A percentile compares a stretch with the other conserved stretches of the same genome.
These are phyloP conservation scores for Catonia carolina DNA, from an alignment of 2,888 invertebrate genomes.

Conservation along the genomic window DNA sequence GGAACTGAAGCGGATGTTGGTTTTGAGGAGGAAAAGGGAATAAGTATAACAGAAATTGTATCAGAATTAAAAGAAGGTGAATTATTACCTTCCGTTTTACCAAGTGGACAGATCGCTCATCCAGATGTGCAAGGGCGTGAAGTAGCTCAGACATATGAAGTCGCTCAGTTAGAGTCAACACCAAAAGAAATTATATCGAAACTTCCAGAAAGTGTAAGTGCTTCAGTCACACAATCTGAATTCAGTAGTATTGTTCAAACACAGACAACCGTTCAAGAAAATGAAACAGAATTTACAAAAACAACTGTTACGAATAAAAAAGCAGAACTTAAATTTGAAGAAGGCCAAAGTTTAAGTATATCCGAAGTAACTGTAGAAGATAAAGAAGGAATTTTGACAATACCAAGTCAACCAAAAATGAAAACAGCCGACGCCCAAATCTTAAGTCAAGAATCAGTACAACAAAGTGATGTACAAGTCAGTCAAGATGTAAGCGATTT, in stretches of 20 bases:
- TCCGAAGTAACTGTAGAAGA: slow-evolving; percentile 41
- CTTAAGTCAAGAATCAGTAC: slow-evolving; percentile 34
- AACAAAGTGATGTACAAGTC: slow-evolving; percentile 35
- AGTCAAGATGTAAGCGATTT: slow-evolving; percentile 27
- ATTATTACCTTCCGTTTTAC: slow-evolving; percentile 33
- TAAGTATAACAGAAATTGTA: slow-evolving; percentile 32
- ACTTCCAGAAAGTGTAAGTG: slow-evolving; percentile 43
- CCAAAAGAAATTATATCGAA: slow-evolving; percentile 44
- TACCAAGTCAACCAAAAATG: slow-evolving; percentile 30
- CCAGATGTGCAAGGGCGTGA: slow-evolving; percentile 41
- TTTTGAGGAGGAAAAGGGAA: slow-evolving; percentile 31
- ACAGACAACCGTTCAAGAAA: slow-evolving; percentile 35
- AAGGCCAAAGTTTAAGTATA: slow-evolving; percentile 43
- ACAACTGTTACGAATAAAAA: slow-evolving; percentile 36
- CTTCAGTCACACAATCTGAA: slow-evolving; percentile 40
- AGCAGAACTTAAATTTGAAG: slow-evolving; percentile 47
- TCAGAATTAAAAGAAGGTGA: slow-evolving; percentile 40
- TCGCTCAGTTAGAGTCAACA: slow-evolving; percentile 42
- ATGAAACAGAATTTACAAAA: slow-evolving; percentile 35
- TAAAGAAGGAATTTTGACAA: slow-evolving; percentile 36
- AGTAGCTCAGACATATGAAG: slow-evolving; percentile 48
- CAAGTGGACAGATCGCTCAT: slow-evolving; percentile 32
- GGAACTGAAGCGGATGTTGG: slow-evolving; percentile 25
- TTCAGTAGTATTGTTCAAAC: slow-evolving; percentile 42
- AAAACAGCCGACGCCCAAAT: slow-evolving; percentile 33